Evolutionary conservation across 2,797 vertebrate genomes (phyloP), one percentile per base, ranked within the genome.

Genomic region (Arctocebus calabarensis): DNA sequence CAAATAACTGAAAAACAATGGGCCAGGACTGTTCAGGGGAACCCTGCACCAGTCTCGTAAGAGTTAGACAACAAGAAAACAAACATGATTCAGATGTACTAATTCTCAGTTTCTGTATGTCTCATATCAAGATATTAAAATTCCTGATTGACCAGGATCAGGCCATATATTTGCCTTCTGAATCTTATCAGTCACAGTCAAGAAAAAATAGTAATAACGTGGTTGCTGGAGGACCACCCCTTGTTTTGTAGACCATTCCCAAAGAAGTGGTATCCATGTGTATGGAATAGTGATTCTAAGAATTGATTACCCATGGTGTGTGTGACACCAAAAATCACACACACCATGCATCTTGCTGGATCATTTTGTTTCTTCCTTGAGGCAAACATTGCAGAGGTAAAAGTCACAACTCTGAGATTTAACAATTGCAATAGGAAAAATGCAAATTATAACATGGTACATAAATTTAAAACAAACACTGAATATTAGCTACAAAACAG

Each of bases 341-440:
- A n/a, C n/a, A n/a, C 3, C 3, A 3, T 2, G 12, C 2, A 8
- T 59, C 22, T 37, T 73, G 22, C 25, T 52, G 61, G 40, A 62
- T 55, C 13, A 7, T 11, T 34, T 57, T 68, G 3, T 71, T 86
- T 86, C 29, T 77, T 48, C 45, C 34, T 22, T 40, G 25, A 73
- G 34, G 20, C 10, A 40, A 7, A 77, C 23, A n/a, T 14, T 20
- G 7, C 27, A 68, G n/a, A n/a, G 11, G 19, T 40, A 91, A 88
- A 84, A 10, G 37, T 29, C 14, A 64, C 48, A 62, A 73, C 27
- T 48, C 32, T 88, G 48, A 83, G 4, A 57, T 37, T 73, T 77
- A 96, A 81, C 59, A 91, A 22, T 55, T 43, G 32, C 5, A 29
- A 88, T 71, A 68, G 22, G 25, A 92, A 79, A 32, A 93, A 86